phyloP scores from a whole-genome alignment of 1,140 invertebrate species.

The Drosophila trapezifrons region DNA sequence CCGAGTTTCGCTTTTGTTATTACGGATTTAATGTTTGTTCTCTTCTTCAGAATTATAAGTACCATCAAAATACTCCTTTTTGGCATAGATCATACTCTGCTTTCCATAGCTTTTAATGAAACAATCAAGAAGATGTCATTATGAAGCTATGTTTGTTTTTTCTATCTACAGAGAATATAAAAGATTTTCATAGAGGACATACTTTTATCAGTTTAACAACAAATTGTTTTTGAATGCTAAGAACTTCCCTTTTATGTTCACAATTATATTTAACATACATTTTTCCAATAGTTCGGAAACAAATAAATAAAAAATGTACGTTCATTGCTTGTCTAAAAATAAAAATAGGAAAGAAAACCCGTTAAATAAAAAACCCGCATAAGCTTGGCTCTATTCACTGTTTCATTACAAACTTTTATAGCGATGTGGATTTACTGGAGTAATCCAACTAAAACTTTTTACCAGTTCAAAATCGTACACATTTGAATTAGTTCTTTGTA shows the following conservation, averaged over 20 bases:
- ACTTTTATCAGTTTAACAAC: too few species aligned
- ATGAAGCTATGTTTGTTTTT: not conserved
- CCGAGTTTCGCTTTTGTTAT: too few species aligned
- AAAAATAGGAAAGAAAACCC: not conserved
- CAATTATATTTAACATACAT: not conserved
- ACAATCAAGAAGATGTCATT: not conserved
- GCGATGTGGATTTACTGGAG: not conserved
- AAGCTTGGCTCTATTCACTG: too few species aligned
- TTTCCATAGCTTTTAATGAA: not conserved
- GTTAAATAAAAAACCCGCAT: too few species aligned
- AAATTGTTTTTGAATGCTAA: too few species aligned
- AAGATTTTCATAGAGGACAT: too few species aligned
- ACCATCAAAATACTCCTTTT: not conserved
- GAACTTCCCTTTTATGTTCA: not conserved
- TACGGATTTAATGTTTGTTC: not conserved
- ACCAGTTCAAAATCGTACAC: not conserved
- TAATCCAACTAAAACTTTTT: not conserved
- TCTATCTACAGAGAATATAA: too few species aligned
- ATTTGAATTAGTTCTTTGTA: constrained; percentile 14
- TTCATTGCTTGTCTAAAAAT: not conserved
- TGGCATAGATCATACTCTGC: not conserved
- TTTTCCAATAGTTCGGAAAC: not conserved
- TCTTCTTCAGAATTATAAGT: not conserved
- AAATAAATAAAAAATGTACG: not conserved
- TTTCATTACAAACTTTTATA: not conserved